These are phyloP conservation scores for Chunga burmeisteri DNA, from an alignment of 2,113 vertebrate genomes.

Conservation along the genomic window DNA sequence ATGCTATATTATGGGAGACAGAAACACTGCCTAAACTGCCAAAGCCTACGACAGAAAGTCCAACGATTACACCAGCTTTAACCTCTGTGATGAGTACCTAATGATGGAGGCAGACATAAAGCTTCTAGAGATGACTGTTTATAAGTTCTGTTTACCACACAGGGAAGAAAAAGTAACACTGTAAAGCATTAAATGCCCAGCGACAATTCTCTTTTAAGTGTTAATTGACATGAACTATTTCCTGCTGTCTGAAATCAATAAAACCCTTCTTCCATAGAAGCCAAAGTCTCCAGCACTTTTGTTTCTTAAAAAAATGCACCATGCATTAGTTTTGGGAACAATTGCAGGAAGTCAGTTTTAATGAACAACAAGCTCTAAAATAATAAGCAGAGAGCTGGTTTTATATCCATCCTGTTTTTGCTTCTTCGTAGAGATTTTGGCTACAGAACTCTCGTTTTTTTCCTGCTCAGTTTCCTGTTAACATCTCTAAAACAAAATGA, in stretches of 20 bases:
- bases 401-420: not conserved
- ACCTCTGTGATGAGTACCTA: not conserved
- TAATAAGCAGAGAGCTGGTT: rapidly evolving
- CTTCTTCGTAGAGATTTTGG: not conserved
- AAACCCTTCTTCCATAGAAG: not conserved
- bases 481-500: not conserved
- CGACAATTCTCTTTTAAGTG: not conserved
- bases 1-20: not conserved
- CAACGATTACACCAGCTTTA: not conserved
- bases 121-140: not conserved
- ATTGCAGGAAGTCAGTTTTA: constrained; percentile 20
- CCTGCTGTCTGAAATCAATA: not conserved
- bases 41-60: not conserved
- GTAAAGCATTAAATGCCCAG: not conserved
- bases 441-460: not conserved
- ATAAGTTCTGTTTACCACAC: not conserved
- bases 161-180: not conserved
- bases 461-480: not conserved
- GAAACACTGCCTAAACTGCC: not conserved
- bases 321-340: not conserved
- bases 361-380: not conserved
- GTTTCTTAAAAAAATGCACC: not conserved
- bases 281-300: not conserved
- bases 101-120: not conserved
- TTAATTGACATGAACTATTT: not conserved